phyloP scores from a whole-genome alignment of 2,113 vertebrate species.

The Xiphorhynchus elegans region DNA sequence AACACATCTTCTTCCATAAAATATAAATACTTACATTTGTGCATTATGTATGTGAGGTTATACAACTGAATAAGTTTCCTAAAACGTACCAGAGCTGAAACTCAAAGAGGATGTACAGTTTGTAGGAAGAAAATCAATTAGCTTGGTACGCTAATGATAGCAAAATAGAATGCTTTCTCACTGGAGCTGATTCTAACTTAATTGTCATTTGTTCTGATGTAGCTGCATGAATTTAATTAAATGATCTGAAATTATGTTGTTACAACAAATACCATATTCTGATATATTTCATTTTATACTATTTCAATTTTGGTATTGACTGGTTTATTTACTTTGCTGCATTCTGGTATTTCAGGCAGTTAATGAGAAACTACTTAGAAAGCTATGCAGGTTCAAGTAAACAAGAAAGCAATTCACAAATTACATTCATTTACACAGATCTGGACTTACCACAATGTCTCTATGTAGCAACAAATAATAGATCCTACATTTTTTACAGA shows the following conservation, averaged over 20 bases:
- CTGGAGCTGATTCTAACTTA: not conserved
- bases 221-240: not conserved
- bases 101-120: not conserved
- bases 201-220: not conserved
- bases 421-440: not conserved
- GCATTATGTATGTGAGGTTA: slow-evolving; percentile 25
- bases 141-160: not conserved
- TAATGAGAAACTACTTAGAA: not conserved
- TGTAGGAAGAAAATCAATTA: slow-evolving; percentile 13
- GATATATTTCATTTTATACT: not conserved
- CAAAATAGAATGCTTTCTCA: not conserved
- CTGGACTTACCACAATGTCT: not conserved
- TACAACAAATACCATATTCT: not conserved
- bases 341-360: not conserved
- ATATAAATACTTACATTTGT: slow-evolving; percentile 30
- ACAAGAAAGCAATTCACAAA: not conserved
- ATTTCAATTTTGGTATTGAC: not conserved
- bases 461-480: not conserved
- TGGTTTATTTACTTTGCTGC: not conserved
- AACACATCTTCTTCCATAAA: slow-evolving; percentile 9
- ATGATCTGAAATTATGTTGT: not conserved
- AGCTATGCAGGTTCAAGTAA: not conserved
- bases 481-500: not conserved
- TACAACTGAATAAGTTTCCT: not conserved
- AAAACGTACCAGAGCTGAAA: not conserved